Evolutionary conservation across 37 sponge, comb jelly and placozoan species (phyloP).

Genomic region (Mnemiopsis leidyi): DNA sequence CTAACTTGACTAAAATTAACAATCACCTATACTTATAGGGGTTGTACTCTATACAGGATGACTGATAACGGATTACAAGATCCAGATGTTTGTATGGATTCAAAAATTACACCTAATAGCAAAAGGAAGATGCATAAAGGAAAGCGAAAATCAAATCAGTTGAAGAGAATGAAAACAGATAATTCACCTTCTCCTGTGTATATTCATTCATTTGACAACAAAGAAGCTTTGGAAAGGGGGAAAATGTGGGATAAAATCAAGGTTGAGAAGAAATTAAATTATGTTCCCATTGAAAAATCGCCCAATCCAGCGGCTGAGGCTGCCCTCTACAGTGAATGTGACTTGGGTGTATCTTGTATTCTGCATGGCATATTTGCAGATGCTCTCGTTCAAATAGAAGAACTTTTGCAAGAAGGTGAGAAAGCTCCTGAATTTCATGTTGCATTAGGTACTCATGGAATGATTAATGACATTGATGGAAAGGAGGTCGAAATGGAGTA

Average conservation of each 20-base stretch:
- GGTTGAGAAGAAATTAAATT: not conserved
- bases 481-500: not conserved
- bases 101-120: too few relatives aligned
- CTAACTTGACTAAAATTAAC: too few relatives aligned
- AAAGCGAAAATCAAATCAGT: not conserved
- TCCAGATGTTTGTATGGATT: too few relatives aligned
- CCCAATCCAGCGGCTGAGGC: not conserved
- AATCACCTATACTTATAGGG: too few relatives aligned
- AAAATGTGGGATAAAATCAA: not conserved
- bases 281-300: not conserved
- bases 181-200: not conserved
- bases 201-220: not conserved
- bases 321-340: conserved; percentile 4
- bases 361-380: not conserved
- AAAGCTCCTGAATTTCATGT: not conserved
- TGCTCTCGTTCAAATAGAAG: not conserved
- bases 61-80: too few relatives aligned
- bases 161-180: not conserved
- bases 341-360: not conserved
- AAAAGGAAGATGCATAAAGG: not conserved
- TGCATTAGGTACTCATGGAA: not conserved
- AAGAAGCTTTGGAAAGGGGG: not conserved
- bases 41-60: too few relatives aligned
- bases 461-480: not conserved
- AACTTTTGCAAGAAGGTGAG: conserved; percentile 2